A percentile compares a stretch with the other conserved stretches of the same genome.
These are phyloP conservation scores for Bolinopsis microptera DNA, from an alignment of 37 sponge, comb jelly and placozoan genomes.

Conservation along the genomic window DNA sequence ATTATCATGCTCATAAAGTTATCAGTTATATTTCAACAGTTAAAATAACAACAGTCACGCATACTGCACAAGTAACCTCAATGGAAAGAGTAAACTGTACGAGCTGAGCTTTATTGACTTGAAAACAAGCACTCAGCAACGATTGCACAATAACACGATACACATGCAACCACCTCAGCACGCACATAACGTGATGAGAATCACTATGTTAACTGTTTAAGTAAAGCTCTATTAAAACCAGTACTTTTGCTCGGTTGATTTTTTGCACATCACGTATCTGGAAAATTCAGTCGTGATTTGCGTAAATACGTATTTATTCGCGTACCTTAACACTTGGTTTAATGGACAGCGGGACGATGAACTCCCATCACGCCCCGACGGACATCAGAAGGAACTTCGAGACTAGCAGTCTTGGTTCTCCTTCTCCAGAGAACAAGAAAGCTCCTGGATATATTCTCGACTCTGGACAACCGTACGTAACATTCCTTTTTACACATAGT, in stretches of 20 bases:
- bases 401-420: neutral
- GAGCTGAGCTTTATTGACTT: no score
- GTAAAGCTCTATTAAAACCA: neutral
- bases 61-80: neutral
- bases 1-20: no score
- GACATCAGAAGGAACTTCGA: neutral
- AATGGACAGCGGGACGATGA: neutral
- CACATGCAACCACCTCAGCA: neutral
- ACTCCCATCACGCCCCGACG: neutral
- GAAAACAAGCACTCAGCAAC: neutral
- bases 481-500: no score
- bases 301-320: neutral
- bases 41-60: no score
- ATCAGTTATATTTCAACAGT: no score
- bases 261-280: neutral
- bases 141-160: neutral
- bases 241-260: neutral
- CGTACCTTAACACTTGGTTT: neutral
- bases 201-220: neutral
- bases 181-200: neutral
- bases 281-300: neutral
- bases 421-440: neutral
- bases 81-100: neutral
- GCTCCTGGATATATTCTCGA: slow-evolving; percentile 1
- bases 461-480: neutral